Evolutionary conservation across 2,888 invertebrate species (phyloP), one percentile per base, ranked within the genome.

Genomic region (Oxystoma pomonae): DNA sequence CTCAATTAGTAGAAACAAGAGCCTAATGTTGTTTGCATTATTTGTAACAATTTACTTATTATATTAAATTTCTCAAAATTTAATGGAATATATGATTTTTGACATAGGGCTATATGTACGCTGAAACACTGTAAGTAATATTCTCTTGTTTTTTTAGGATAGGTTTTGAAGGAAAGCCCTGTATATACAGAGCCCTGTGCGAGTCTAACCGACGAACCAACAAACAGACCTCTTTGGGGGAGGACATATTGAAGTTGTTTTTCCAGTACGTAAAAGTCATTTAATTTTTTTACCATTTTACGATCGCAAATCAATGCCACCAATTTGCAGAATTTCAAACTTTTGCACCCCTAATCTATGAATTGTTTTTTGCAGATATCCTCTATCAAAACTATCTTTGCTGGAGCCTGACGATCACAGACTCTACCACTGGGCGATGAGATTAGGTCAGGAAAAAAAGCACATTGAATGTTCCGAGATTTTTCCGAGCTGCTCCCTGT

Each of bases 161-260:
- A 86, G 91, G 91, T 0, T 89, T 87, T 73, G 84, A 87, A 70
- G 91, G 91, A 0, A 82, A 87, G 57, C 83, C 85, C 7, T 92
- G 91, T 73, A 83, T 91, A 50, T 80, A 88, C 55, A 86, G 88
- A 62, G 87, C 91, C 0, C 78, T 92, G 0, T 92, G 91, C 76
- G 91, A 92, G 74, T 86, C 89, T 2, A 85, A 87, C 0, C 87
- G 87, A 68, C 79, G 90, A 20, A 82, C 84, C 16, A 83, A 85
- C 0, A 85, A 84, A 61, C 62, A 68, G 5, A 67, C 60, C 3
- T 88, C 87, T 59, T 84, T 90, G 81, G 78, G 89, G 1, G 87
- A 90, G 69, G 90, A 91, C 78, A 84, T 91, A 77, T 84, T 91
- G 64, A 83, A 88, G 70, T 86, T 85, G 20, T 81, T 90, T 21